Evolutionary conservation across 1,140 invertebrate genomes (phyloP), one percentile per base, ranked within the genome.

Genomic region (Acromyrmex charruanus): DNA sequence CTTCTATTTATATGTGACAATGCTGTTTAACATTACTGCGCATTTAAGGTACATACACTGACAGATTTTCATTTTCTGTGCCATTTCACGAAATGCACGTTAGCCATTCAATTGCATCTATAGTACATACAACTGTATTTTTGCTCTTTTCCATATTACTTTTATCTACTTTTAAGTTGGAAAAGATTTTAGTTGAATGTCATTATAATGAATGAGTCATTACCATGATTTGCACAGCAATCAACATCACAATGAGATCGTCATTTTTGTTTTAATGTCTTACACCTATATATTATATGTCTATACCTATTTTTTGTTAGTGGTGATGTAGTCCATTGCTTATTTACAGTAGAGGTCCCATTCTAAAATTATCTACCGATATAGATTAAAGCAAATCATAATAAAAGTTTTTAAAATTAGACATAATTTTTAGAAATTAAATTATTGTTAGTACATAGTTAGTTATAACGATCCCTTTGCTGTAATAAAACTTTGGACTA

Each of bases 161-260:
- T 77, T 79, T 39, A 55, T 39, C 28, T 77, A 85, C 6, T 31
- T 58, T 55, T 79, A 77, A 87, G 59, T 44, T 35, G 28, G 59
- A 80, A 86, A 53, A 59, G 61, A 79, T 66, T 66, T 65, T 44
- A 61, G 79, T n/a, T 72, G 85, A 90, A 90, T 90, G 88, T 87
- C 87, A 90, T 88, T 87, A 92, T 89, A 87, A 88, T 90, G 89
- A 88, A 93, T 25, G 61, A 85, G 63, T 89, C 79, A 49, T 66
- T 86, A 90, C 21, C 87, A 92, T 88, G 86, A 92, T 89, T 93
- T 87, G 89, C 87, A 92, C 87, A 93, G 89, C 87, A 92, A 92
- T 93, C 86, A 92, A 92, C 91, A 92, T 91, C 91, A 93, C 91
- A 92, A 93, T 92, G 93, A 94, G 91, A 93, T 93, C 90, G 88